Base-by-base conservation (phyloP, 2,888 invertebrate species). In the Dorcus parallelipipedus region DNA sequence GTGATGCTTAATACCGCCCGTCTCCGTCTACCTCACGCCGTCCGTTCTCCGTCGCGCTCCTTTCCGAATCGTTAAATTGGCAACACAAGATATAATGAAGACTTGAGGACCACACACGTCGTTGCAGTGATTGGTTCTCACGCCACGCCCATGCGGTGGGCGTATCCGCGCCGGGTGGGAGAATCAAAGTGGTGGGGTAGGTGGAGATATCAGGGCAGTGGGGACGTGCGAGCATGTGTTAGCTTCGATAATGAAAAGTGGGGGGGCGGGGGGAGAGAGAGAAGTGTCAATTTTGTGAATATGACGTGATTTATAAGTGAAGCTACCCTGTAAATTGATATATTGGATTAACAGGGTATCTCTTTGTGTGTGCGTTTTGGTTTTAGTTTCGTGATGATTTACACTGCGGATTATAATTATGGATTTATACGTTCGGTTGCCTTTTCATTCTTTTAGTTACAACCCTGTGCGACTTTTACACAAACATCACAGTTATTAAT, bases 91-190 rank as follows among this genome's bases (percentile, higher is more conserved):
- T 72, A 70, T 77, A 78, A 78, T 78, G 77, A 78, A 78, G 78
- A 78, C 75, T 72, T 72, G 71, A 71, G 73, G 78, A 78, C 78
- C 78, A 78, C 78, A 78, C 78, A 78, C 77, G 76, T 77, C 75
- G 78, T 66, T 68, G 70, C 73, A 71, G 71, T 74, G 76, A 78
- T 78, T 78, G 77, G 78, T 71, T 72, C 68, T 63, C 60, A 66
- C 58, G 71, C 71, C 66, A 68, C 72, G 65, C 75, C 74, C 61
- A 41, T 54, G 55, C 50, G 53, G 42, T 41, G 57, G 65, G 66
- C 53, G 64, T 60, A 14, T 42, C 43, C 52, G 48, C 41, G 40
- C 50, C 56, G 54, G 61, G 59, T 26, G 59, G 54, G 52, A 52
- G 48, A 45, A 45, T 38, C 48, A 49, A 49, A 40, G 48, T 41